Conservation (phyloP, 2,113 vertebrate species). For the Noctilio leporinus region DNA sequence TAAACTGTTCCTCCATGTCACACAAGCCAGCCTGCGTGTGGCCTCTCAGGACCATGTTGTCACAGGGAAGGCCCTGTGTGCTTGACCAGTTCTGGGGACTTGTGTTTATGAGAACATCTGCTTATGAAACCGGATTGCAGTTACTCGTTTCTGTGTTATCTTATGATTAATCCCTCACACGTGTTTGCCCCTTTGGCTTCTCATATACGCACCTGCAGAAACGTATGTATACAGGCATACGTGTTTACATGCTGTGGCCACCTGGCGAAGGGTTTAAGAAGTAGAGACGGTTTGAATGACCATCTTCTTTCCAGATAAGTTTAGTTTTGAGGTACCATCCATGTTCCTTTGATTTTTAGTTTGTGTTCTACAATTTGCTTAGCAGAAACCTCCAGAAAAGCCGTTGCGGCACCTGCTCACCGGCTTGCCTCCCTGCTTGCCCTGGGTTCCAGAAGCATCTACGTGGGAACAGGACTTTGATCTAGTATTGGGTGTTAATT, state of each 20-base stretch:
- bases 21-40: fast-evolving
- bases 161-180: background rate
- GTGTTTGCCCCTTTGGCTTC: background rate
- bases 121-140: background rate
- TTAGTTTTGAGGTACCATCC: background rate
- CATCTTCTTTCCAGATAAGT: slow-evolving; percentile 22
- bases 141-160: background rate
- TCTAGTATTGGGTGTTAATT: background rate
- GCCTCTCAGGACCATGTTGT: background rate
- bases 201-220: background rate
- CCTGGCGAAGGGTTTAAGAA: background rate
- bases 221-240: background rate
- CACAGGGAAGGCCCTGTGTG: background rate
- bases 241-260: background rate
- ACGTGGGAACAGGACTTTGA: background rate
- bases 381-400: background rate
- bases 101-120: too few relatives aligned
- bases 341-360: slow-evolving; percentile 37
- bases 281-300: background rate
- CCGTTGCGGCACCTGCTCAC: background rate
- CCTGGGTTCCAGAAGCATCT: background rate
- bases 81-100: background rate
- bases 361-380: background rate
- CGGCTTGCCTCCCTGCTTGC: background rate
- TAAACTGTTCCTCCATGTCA: background rate